Conservation (phyloP, 2,888 invertebrate species). For the Dascillus cervinus region DNA sequence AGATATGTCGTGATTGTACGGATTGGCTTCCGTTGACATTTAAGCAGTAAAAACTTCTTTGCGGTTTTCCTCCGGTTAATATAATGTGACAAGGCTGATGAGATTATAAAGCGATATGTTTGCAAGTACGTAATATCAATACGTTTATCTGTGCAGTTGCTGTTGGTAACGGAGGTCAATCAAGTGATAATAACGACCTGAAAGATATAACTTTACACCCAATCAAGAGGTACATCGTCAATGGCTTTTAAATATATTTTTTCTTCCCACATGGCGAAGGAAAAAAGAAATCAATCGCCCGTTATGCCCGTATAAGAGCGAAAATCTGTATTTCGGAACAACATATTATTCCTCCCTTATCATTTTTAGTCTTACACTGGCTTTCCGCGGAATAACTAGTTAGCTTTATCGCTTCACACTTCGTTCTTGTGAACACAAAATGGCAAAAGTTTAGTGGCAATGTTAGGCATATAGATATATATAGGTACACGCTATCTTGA, state of each 20-base stretch:
- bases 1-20: no score
- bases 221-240: no score
- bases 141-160: conserved; percentile 24
- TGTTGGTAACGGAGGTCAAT: conserved; percentile 22
- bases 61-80: no score
- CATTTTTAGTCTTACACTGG: conserved; percentile 2
- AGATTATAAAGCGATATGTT: neutral
- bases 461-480: no score
- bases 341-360: no score
- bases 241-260: no score
- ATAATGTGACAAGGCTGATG: neutral
- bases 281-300: no score
- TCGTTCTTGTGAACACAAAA: conserved; percentile 37
- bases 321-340: no score
- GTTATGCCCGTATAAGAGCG: no score
- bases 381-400: conserved; percentile 33
- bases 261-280: no score
- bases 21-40: no score
- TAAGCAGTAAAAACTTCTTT: no score
- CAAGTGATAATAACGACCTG: conserved; percentile 23
- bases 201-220: conserved; percentile 22
- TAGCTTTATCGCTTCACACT: conserved; percentile 39
- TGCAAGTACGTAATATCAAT: conserved; percentile 21
- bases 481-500: conserved; percentile 23
- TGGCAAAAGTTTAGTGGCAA: conserved; percentile 34